These are phyloP conservation scores for Stichopus horrens DNA, from an alignment of 53 echinoderm and acorn worm species.

Conservation along the genomic window DNA sequence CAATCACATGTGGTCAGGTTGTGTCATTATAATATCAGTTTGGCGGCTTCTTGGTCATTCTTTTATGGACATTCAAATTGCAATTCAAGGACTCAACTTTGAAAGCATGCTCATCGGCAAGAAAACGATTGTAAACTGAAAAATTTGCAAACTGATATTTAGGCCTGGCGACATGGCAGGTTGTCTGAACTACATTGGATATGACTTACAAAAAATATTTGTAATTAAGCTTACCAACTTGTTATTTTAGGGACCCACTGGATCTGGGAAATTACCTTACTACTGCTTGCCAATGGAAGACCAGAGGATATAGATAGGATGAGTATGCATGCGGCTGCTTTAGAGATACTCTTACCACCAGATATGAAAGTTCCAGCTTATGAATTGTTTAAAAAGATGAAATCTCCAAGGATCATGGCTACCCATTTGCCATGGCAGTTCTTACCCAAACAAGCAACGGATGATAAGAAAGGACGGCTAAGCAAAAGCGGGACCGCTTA, in stretches of 20 bases:
- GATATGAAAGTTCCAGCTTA: slow-evolving; percentile 2
- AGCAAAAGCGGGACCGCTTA: not conserved
- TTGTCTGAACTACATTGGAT: too few species aligned
- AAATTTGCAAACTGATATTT: too few species aligned
- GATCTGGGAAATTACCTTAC: slow-evolving; percentile 11
- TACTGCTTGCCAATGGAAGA: not conserved
- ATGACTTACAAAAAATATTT: too few species aligned
- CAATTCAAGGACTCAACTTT: too few species aligned
- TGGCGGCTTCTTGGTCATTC: too few species aligned
- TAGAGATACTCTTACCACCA: not conserved
- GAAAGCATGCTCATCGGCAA: too few species aligned
- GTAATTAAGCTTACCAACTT: not conserved
- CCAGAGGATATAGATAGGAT: not conserved
- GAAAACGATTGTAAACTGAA: too few species aligned
- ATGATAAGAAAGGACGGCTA: slow-evolving; percentile 19
- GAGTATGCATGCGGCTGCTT: not conserved
- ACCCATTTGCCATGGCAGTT: slow-evolving; percentile 18
- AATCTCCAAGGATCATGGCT: not conserved
- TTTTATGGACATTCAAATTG: too few species aligned
- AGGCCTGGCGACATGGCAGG: too few species aligned
- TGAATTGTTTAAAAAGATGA: not conserved
- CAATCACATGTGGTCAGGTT: too few species aligned
- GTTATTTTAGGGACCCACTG: slow-evolving; percentile 14
- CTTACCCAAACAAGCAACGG: not conserved
- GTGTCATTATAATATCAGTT: too few species aligned